Base-by-base conservation (phyloP, 2,888 invertebrate genomes). In the Sesia bembeciformis region DNA sequence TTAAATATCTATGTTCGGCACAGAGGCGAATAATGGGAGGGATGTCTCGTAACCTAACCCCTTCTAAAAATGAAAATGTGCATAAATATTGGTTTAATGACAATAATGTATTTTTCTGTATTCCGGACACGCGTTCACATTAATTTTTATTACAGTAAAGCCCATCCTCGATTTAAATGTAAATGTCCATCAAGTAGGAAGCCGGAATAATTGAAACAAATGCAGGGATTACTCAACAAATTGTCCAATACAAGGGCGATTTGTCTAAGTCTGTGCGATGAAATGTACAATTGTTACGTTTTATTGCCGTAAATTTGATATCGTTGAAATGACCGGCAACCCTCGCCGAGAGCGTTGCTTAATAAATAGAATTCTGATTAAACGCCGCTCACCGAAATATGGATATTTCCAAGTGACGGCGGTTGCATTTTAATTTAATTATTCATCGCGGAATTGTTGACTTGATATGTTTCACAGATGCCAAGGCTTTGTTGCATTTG, bases 241-340 rank as follows among this genome's bases (percentile, higher is more conserved):
- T 88, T 87, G 87, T 87, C 68, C 84, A 88, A 88, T 88, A 84
- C 84, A 87, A 85, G 67, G 74, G 82, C 80, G 79, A 89, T 89
- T 88, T 88, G 75, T 89, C 80, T 81, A 85, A 84, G 84, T 87
- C 83, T 72, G 61, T 66, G 63, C 69, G 70, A 68, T 78, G 72
- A 75, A 78, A 78, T 68, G 71, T 67, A 72, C 76, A 75, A 74
- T 78, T 80, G 80, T 70, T 65, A 61, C 63, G 64, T 76, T 77
- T 80, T 76, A 81, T 81, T 81, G 66, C 62, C 67, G 76, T 68
- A 72, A 78, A 77, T 76, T 69, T 68, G 63, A 64, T 60, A 64
- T 61, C 23, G 23, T 23, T 23, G 59, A 50, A 50, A 50, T 38
- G 38, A 5, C 4, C 7, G 38, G 7, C 38, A 50, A 50, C 50